phyloP scores from a whole-genome alignment of 37 sponge, comb jelly and placozoan species.

The Cladorhizidae sp. region DNA sequence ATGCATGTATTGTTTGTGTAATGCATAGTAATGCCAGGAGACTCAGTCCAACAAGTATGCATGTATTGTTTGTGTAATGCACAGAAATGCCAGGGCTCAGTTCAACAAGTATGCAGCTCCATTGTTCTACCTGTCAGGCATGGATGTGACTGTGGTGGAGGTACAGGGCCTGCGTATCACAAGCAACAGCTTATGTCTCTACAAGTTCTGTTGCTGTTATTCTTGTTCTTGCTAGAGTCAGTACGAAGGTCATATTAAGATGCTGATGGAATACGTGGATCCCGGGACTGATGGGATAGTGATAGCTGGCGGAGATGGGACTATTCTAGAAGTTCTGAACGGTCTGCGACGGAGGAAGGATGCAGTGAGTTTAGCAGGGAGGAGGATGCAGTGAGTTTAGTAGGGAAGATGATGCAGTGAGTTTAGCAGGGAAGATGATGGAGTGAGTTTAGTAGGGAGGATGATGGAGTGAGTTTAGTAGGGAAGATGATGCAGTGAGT shows the following conservation, averaged over 20 bases:
- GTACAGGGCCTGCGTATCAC: conserved; percentile 10
- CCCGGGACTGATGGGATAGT: conserved; percentile 57
- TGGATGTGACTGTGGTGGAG: conserved; percentile 77
- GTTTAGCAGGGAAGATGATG: background rate
- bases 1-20: too few relatives aligned
- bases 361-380: conserved; percentile 34
- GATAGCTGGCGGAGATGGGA: conserved; percentile 85
- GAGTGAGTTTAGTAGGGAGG: conserved; percentile 1
- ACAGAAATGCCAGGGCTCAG: conserved; percentile 55
- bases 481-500: too few relatives aligned
- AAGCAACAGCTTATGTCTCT: background rate
- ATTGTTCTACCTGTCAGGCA: conserved; percentile 61
- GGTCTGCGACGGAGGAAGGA: conserved; percentile 66
- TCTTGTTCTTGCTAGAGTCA: conserved; percentile 47
- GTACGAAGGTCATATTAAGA: conserved; percentile 65
- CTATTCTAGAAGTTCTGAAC: conserved; percentile 79
- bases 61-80: background rate
- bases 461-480: too few relatives aligned
- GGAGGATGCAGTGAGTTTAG: background rate
- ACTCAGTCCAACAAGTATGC: too few relatives aligned
- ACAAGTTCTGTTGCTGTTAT: background rate
- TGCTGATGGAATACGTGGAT: conserved; percentile 73
- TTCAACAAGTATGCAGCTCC: conserved; percentile 81
- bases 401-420: background rate
- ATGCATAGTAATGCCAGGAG: too few relatives aligned